Evolutionary conservation across 2,113 vertebrate genomes (phyloP), one percentile per base, ranked within the genome.

Genomic region (Phyllostomus hastatus): DNA sequence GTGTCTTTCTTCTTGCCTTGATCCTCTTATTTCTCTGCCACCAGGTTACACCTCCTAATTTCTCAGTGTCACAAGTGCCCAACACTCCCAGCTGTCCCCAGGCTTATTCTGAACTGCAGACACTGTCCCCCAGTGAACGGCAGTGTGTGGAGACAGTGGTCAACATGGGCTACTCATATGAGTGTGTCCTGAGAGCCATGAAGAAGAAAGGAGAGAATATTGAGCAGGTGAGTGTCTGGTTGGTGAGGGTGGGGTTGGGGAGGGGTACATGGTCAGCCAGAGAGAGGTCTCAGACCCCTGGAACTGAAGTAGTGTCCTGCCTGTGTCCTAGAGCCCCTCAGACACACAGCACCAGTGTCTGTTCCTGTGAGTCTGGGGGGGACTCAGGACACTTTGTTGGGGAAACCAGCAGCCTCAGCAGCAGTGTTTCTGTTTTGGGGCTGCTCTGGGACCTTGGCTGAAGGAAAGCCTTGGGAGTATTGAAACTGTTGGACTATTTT

Each of bases 151-250:
- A 99, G 98, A 99, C 99, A 0, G 99, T 99, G 2, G 99, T 99
- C 95, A 98, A 98, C 97, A 99, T 99, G 99, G 99, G 99, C 7
- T 99, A 99, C 97, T 99, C 99, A 0, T 99, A 99, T 1, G 99
- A 99, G 88, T 99, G 99, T 0, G 99, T 99, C 90, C 97, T 99
- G 83, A 99, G 99, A 98, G 99, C 99, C 98, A 99, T 99, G 99
- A 99, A 99, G 98, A 99, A 99, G 98, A 99, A 99, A 97, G 99
- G 99, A 86, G 99, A 99, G 98, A 99, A 99, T 79, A 99, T 99
- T 97, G 99, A 99, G 96, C 99, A 99, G 99, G 99, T 99, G 94
- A 96, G 97, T 57, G 4, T 35, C 2, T 75, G 0, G 1, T 67
- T 28, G 31, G 50, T 0, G 0, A 0, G 20, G 46, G 8, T 33